Evolutionary conservation across 1,140 invertebrate species (phyloP).

Genomic region (Drosophila persimilis): DNA sequence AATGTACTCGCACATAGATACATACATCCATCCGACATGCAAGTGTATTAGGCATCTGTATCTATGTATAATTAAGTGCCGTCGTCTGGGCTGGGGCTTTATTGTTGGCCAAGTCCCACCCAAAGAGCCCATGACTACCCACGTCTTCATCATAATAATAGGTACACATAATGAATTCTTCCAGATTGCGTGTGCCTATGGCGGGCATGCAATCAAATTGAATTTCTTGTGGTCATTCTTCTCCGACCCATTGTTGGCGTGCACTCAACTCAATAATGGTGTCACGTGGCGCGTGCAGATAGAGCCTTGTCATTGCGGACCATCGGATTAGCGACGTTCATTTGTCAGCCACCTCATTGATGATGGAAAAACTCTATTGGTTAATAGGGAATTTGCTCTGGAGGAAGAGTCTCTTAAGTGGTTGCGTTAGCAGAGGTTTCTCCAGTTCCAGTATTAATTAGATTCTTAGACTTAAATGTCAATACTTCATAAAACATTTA

Average conservation of each 20-base stretch:
- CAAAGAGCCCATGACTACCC: slow-evolving; percentile 16
- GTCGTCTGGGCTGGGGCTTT: slow-evolving; percentile 24
- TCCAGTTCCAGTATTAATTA: too few species aligned
- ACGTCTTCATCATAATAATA: slow-evolving; percentile 39
- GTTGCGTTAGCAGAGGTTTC: too few species aligned
- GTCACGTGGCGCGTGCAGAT: slow-evolving; percentile 55
- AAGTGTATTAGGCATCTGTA: slow-evolving; percentile 26
- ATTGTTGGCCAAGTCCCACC: slow-evolving; percentile 38
- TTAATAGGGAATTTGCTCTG: too few species aligned
- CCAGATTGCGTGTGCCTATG: slow-evolving; percentile 36
- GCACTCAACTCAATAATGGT: slow-evolving; percentile 51
- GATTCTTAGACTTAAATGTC: too few species aligned
- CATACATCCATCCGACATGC: not conserved
- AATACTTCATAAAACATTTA: too few species aligned
- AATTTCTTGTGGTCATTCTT: slow-evolving; percentile 41
- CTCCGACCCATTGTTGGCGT: slow-evolving; percentile 16
- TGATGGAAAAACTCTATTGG: not conserved
- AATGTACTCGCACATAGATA: slow-evolving; percentile 14
- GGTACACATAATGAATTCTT: slow-evolving; percentile 41
- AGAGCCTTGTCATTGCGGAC: slow-evolving; percentile 19
- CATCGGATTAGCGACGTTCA: slow-evolving; percentile 15
- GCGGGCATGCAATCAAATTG: slow-evolving; percentile 24
- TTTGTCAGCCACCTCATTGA: not conserved
- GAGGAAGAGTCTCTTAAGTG: too few species aligned
- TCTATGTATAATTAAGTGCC: slow-evolving; percentile 47